Evolutionary conservation across 2,888 invertebrate genomes (phyloP), one percentile per base, ranked within the genome.

Genomic region (Synanthedon formicaeformis): DNA sequence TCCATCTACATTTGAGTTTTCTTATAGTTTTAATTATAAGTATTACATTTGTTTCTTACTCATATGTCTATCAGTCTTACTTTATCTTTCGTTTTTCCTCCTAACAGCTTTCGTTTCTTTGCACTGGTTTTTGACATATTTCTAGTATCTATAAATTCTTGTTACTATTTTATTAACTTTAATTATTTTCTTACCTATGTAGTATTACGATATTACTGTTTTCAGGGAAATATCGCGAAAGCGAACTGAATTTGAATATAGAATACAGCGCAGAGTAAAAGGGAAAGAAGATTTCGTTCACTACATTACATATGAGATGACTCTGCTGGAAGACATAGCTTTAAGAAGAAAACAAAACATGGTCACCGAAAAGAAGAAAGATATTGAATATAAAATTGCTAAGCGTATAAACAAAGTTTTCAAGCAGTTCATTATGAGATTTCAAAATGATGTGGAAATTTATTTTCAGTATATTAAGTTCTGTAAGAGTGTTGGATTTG

Each of bases 391-490:
- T 70, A 79, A 91, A 0, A 91, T 96, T 60, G 88, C 91, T 0
- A 91, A 91, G 55, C 89, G 94, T 58, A 89, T 96, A 10, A 92
- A 93, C 65, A 90, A 89, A 65, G 76, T 96, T 18, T 96, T 94
- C 68, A 92, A 91, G 69, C 92, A 91, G 61, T 91, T 92, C 16
- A 86, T 93, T 53, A 84, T 86, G 40, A 88, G 91, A 58, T 95
- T 92, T 67, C 90, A 92, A 63, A 89, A 92, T 65, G 94, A 96
- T 67, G 78, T 92, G 45, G 89, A 91, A 59, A 85, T 96, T 54
- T 95, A 94, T 91, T 88, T 93, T 64, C 91, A 92, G 49, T 94
- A 93, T 66, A 92, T 96, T 52, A 92, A 93, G 65, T 96, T 95
- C 72, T 93, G 93, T 64, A 92, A 90, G 63, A 89, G 90, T 70